These are phyloP conservation scores for Thecophora atra DNA, from an alignment of 2,888 invertebrate species.

Conservation along the genomic window DNA sequence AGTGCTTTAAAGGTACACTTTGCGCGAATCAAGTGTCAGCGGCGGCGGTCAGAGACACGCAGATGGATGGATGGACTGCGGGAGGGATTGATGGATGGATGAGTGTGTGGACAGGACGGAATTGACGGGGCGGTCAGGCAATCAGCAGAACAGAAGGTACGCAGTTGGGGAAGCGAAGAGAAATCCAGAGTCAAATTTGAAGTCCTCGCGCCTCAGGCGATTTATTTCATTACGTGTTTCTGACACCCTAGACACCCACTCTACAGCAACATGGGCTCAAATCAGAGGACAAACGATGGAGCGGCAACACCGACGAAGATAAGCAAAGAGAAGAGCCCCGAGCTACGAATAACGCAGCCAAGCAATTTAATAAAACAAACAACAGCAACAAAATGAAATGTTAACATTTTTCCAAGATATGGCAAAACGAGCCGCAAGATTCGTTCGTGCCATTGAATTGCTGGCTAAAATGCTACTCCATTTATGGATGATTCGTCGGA, in stretches of 20 bases:
- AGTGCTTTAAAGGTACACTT: conserved; percentile 34
- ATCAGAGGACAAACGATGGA: not conserved
- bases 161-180: conserved; percentile 20
- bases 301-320: not conserved
- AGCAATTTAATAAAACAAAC: conserved; percentile 6
- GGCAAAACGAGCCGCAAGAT: conserved; percentile 17
- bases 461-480: conserved; percentile 19
- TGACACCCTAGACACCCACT: conserved; percentile 8
- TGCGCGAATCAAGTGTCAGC: conserved; percentile 28
- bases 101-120: not conserved
- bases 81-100: not conserved
- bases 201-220: conserved; percentile 9
- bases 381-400: not conserved
- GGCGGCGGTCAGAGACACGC: not conserved
- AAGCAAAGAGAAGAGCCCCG: not conserved
- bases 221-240: conserved; percentile 10
- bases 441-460: conserved; percentile 27
- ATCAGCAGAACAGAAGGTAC: conserved; percentile 29
- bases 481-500: conserved; percentile 13
- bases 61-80: not conserved
- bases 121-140: not conserved
- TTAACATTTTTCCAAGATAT: conserved; percentile 15
- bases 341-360: not conserved
- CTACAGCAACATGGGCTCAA: not conserved
- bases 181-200: conserved; percentile 36